Percentiles rank a stretch among this genome's conserved stretches.
Evolutionary conservation across 2,113 vertebrate genomes (phyloP).

Genomic region (Tichodroma muraria): DNA sequence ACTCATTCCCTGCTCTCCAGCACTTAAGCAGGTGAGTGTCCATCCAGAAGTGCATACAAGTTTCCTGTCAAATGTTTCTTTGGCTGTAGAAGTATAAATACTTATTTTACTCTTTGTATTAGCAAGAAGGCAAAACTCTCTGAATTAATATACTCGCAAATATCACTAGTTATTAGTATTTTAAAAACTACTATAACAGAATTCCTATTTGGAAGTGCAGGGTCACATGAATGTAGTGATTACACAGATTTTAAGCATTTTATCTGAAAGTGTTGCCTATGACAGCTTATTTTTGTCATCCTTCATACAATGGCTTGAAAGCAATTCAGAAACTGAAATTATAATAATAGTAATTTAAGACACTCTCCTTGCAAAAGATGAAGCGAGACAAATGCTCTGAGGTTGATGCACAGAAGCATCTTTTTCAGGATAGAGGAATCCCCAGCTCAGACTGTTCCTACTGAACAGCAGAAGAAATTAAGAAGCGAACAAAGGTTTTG

Average conservation of each 20-base stretch:
- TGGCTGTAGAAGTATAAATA: background rate
- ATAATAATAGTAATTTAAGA: background rate
- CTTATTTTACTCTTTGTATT: background rate
- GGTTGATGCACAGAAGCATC: background rate
- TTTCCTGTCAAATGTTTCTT: background rate
- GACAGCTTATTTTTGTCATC: background rate
- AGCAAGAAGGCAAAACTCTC: background rate
- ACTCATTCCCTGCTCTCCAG: slow-evolving; percentile 93
- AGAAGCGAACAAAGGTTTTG: background rate
- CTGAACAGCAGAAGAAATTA: background rate
- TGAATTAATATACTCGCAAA: background rate
- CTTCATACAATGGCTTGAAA: background rate
- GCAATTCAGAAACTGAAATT: background rate
- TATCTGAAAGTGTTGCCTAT: background rate
- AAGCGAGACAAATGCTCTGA: background rate
- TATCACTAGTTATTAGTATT: background rate
- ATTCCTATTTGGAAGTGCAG: background rate
- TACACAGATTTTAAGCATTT: background rate
- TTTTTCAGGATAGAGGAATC: background rate
- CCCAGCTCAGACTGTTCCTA: background rate
- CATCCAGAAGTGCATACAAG: background rate
- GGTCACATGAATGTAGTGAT: background rate
- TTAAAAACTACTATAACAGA: background rate
- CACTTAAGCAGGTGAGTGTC: slow-evolving; percentile 88
- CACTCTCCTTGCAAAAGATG: background rate